Percentiles rank a stretch among this genome's conserved stretches.
Evolutionary conservation across 2,113 vertebrate species (phyloP).

Genomic region (Cyprinodon tularosa): DNA sequence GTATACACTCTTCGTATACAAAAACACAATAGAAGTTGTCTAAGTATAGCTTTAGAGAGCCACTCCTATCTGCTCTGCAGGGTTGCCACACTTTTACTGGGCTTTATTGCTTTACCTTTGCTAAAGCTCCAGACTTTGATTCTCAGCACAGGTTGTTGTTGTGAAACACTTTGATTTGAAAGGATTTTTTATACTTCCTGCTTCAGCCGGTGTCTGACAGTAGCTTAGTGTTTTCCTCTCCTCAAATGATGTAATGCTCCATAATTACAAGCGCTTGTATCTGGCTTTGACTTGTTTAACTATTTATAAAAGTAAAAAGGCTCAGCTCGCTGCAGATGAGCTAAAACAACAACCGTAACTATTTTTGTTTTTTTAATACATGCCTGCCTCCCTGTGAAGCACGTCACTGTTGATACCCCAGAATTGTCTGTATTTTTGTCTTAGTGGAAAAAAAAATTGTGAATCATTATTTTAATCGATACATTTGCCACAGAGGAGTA

Average conservation of each 20-base stretch:
- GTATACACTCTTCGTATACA: too few relatives aligned
- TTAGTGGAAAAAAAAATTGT: too few relatives aligned
- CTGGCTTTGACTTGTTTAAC: background rate
- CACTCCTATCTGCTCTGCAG: background rate
- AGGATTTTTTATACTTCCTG: slow-evolving; percentile 29
- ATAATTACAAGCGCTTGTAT: background rate
- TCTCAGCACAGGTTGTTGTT: background rate
- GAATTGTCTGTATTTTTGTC: background rate
- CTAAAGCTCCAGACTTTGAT: background rate
- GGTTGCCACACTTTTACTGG: background rate
- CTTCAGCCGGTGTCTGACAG: background rate
- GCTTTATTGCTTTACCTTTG: background rate
- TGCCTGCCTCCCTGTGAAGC: background rate
- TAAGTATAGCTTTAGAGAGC: background rate
- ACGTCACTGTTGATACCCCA: background rate
- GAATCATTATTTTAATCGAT: too few relatives aligned
- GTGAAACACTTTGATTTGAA: background rate
- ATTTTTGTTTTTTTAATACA: too few relatives aligned
- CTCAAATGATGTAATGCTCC: slow-evolving; percentile 38
- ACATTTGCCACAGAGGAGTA: too few relatives aligned
- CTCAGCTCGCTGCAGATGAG: background rate
- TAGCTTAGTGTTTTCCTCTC: slow-evolving; percentile 1
- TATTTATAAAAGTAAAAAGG: background rate
- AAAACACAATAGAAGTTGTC: too few relatives aligned
- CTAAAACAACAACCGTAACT: background rate